Base-by-base conservation (phyloP, 2,888 invertebrate species). In the Blera fallax region DNA sequence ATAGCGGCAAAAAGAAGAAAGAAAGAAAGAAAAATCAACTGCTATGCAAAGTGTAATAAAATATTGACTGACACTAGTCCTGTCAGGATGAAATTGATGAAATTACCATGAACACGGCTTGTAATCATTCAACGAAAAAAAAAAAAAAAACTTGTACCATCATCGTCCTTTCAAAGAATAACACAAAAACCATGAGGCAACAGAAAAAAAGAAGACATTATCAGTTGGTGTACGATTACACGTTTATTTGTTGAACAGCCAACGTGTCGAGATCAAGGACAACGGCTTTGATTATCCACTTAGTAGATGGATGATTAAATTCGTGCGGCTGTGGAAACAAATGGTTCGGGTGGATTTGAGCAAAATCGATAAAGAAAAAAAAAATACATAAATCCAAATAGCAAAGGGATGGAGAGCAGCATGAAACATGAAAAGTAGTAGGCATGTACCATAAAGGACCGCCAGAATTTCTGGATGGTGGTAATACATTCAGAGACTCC, bases 281-380 rank as follows among this genome's bases (percentile, higher is more conserved):
- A 52, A 56, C 8, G 43, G 1, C 58, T 54, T 72, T 60, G 77
- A 78, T 60, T 78, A 78, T 79, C 73, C 67, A 79, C 54, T 62
- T 40, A 58, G 14, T 40, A 79, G 67, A 79, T 79, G 54, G 67
- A 79, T 64, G 74, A 74, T 79, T 67, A 78, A 73, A 56, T 79
- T 83, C 16, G 62, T 65, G 58, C 52, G 72, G 52, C 69, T 72
- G 48, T 48, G 14, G 64, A 56, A 77, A 64, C 70, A 70, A 82
- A 82, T 70, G 64, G 29, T 50, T 82, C 76, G 32, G 54, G 64
- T 76, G 56, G 76, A 64, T 81, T 70, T 81, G 50, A 64, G 27
- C 69, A 76, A 78, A n/a, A 78, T 83, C 72, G 78, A 83, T 83
- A 78, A 48, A 60, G 29, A 64, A 45, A 69, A 83, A 40, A 64